phyloP scores from a whole-genome alignment of 2,113 vertebrate genomes.

The Tachycineta bicolor region DNA sequence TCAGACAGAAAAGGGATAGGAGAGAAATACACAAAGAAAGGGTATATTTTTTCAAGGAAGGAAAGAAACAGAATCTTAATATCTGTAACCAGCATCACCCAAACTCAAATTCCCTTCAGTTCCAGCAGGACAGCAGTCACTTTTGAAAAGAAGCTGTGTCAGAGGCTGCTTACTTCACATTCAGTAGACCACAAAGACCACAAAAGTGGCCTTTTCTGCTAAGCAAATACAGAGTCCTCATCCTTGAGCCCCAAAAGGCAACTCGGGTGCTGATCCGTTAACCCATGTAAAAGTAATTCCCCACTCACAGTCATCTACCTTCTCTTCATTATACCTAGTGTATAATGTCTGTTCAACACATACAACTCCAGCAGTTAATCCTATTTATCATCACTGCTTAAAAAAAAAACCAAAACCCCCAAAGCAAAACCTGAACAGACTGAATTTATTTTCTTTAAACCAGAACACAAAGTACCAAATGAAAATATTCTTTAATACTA shows the following conservation, averaged over 20 bases:
- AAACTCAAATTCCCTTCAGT: neutral
- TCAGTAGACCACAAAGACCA: too few species aligned
- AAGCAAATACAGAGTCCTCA: neutral
- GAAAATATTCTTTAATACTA: neutral
- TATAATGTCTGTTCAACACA: neutral
- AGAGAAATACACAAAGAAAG: neutral
- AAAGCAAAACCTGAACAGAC: neutral
- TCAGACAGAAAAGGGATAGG: neutral
- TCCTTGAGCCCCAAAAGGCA: neutral
- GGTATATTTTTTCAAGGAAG: neutral
- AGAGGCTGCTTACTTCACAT: neutral
- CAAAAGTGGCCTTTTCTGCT: neutral
- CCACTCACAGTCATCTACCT: neutral
- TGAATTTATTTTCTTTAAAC: neutral
- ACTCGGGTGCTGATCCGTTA: neutral
- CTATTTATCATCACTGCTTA: neutral
- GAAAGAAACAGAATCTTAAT: fast-evolving
- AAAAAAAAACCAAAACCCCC: neutral
- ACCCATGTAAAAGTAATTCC: neutral
- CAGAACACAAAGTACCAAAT: neutral
- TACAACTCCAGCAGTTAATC: neutral
- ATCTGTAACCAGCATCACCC: neutral
- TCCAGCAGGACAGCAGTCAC: neutral
- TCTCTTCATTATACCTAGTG: neutral
- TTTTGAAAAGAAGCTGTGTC: neutral